Base-by-base conservation (phyloP, 2,888 invertebrate species). In the Aleiodes testaceus region DNA sequence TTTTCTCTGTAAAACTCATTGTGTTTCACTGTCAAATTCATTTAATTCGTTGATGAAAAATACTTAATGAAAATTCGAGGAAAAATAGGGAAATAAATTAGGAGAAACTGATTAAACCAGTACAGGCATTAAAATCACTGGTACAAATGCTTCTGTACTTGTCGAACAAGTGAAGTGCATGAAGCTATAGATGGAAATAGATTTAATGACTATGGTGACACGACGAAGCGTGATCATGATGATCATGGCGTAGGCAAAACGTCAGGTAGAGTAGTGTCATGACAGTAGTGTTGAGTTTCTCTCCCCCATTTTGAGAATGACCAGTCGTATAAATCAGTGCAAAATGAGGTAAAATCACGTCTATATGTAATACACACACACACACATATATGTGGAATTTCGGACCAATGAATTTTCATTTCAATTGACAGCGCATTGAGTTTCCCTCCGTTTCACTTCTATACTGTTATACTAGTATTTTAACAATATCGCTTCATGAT, bases 131-230 rank as follows among this genome's bases (percentile, higher is more conserved):
- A 63, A 73, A 75, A 74, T 76, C 73, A 76, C 72, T 74, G 69
- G 65, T 30, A 61, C 53, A 65, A 65, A 66, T 26, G 30, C 61
- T 61, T 45, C 70, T 67, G 73, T 66, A 72, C 70, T 55, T 67
- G 69, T 70, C 66, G 71, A 72, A 22, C 36, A 42, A 50, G 30
- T 50, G 50, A 65, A 63, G 59, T 50, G 63, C 18, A 49, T 49
- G 42, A 11, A 59, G 59, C 14, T 59, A 59, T 20, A 53, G 16
- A 36, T 59, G 11, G 59, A n/a, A 49, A 44, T 50, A 70, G 61
- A 74, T 77, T 72, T 74, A 76, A 76, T 76, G 76, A 76, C 72
- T 70, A 76, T 74, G 74, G 72, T 72, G 74, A 75, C 72, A 77
- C 72, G 61, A 69, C 66, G 64, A 70, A 74, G 76, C 77, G 74